A percentile compares a stretch with the other conserved stretches of the same genome.
phyloP scores from a whole-genome alignment of 1,140 invertebrate genomes.

The Lepidurus arcticus region DNA sequence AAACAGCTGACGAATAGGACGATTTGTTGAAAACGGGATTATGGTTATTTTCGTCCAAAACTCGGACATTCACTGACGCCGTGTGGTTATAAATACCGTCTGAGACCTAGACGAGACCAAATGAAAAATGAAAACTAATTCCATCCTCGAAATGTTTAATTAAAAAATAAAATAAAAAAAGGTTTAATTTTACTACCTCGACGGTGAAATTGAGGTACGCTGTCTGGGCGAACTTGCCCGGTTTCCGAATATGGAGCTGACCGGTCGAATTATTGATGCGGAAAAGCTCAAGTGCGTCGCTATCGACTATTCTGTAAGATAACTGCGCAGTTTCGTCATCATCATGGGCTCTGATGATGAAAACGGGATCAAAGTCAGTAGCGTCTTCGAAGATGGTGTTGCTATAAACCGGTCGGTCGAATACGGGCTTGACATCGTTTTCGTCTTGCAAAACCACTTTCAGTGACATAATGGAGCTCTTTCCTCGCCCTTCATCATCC shows the following conservation, averaged over 20 bases:
- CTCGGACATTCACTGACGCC: slow-evolving; percentile 64
- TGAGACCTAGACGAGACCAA: slow-evolving; percentile 54
- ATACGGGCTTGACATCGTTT: slow-evolving; percentile 79
- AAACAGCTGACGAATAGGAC: slow-evolving; percentile 63
- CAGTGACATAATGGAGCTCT: slow-evolving; percentile 67
- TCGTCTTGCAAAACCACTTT: slow-evolving; percentile 70
- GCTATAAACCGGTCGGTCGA: slow-evolving; percentile 63
- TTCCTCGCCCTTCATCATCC: slow-evolving; percentile 72
- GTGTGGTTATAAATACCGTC: slow-evolving; percentile 66
- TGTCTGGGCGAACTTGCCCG: slow-evolving; percentile 53
- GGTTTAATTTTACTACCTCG: background rate
- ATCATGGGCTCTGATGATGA: slow-evolving; percentile 64
- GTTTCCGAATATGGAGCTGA: slow-evolving; percentile 60
- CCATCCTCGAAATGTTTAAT: slow-evolving; percentile 24
- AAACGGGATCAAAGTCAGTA: slow-evolving; percentile 68
- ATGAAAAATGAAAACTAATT: slow-evolving; percentile 25
- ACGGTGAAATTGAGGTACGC: slow-evolving; percentile 47
- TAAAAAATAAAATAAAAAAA: background rate
- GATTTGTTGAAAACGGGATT: slow-evolving; percentile 67
- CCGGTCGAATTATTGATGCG: slow-evolving; percentile 61
- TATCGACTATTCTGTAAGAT: slow-evolving; percentile 64
- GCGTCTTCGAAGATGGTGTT: slow-evolving; percentile 78
- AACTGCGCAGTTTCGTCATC: slow-evolving; percentile 72
- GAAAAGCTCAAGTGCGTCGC: slow-evolving; percentile 59
- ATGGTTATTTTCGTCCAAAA: slow-evolving; percentile 83